These are phyloP conservation scores for Protobothrops mucrosquamatus DNA, from an alignment of 2,113 vertebrate species.

Conservation along the genomic window DNA sequence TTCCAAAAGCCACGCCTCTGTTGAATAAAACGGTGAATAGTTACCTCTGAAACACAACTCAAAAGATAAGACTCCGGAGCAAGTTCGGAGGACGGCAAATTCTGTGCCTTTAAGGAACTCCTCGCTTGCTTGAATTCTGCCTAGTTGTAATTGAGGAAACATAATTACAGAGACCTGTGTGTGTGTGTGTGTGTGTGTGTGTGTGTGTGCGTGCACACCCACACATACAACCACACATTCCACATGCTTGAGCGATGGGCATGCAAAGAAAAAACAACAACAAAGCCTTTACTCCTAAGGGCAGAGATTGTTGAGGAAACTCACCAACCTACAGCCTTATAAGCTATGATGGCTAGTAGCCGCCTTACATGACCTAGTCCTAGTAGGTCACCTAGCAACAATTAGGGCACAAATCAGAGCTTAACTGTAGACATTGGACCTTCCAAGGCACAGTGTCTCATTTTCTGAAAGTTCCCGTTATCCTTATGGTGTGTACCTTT, in stretches of 20 bases:
- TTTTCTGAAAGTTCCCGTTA: neutral
- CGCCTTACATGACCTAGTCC: neutral
- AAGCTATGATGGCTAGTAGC: neutral
- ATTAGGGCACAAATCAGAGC: neutral
- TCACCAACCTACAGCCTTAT: neutral
- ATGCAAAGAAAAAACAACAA: neutral
- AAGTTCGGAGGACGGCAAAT: neutral
- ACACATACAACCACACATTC: neutral
- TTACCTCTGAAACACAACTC: constrained; percentile 18
- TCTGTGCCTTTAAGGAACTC: neutral
- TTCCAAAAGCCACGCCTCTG: constrained; percentile 2
- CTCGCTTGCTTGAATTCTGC: too few species aligned
- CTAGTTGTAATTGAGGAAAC: neutral
- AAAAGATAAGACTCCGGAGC: neutral
- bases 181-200: neutral
- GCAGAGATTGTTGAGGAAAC: neutral
- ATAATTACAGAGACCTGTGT: neutral
- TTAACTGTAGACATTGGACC: neutral
- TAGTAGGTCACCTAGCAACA: neutral
- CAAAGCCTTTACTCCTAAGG: neutral
- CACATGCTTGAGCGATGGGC: neutral
- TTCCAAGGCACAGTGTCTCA: rapidly evolving
- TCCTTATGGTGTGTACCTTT: neutral
- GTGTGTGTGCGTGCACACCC: neutral
- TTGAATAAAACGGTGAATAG: constrained; percentile 50